Evolutionary conservation across 2,113 vertebrate species (phyloP).

Genomic region (Salvelinus namaycush): DNA sequence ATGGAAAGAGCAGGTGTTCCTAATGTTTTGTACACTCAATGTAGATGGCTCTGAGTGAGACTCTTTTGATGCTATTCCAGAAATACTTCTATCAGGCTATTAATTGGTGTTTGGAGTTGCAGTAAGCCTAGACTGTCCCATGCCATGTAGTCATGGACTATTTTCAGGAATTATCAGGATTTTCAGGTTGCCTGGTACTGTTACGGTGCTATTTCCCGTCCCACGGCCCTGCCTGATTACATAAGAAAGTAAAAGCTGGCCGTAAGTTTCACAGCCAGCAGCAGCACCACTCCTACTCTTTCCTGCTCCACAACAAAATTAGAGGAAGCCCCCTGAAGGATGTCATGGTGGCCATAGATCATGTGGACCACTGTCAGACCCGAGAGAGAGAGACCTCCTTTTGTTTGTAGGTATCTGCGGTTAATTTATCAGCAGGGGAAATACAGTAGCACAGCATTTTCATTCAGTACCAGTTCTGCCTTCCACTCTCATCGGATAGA

Average conservation of each 20-base stretch:
- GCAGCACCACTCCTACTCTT: slow-evolving; percentile 32
- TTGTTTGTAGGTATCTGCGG: slow-evolving; percentile 21
- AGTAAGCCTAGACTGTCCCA: slow-evolving; percentile 32
- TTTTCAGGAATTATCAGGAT: slow-evolving; percentile 27
- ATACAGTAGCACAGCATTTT: slow-evolving; percentile 35
- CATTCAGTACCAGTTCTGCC: slow-evolving; percentile 10
- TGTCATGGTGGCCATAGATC: slow-evolving; percentile 54
- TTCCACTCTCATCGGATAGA: neutral
- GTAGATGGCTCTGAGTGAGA: slow-evolving; percentile 34
- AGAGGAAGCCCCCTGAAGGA: slow-evolving; percentile 30
- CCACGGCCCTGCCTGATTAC: slow-evolving; percentile 31
- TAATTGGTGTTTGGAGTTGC: slow-evolving; percentile 57
- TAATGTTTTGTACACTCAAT: too few species aligned
- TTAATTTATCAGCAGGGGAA: neutral
- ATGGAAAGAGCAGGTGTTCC: too few species aligned
- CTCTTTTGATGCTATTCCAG: slow-evolving; percentile 45
- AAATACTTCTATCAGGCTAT: slow-evolving; percentile 59
- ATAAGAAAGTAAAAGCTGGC: slow-evolving; percentile 48
- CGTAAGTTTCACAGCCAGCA: slow-evolving; percentile 6
- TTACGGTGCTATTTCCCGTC: slow-evolving; percentile 21
- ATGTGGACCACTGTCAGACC: slow-evolving; percentile 33
- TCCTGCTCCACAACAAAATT: slow-evolving; percentile 49
- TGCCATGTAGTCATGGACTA: slow-evolving; percentile 10
- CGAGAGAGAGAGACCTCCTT: slow-evolving; percentile 33
- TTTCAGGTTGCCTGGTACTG: slow-evolving; percentile 29